Percentiles rank a stretch among this genome's conserved stretches.
Conservation (phyloP, 2,888 invertebrate genomes). For the Pristionchus exspectatus region DNA sequence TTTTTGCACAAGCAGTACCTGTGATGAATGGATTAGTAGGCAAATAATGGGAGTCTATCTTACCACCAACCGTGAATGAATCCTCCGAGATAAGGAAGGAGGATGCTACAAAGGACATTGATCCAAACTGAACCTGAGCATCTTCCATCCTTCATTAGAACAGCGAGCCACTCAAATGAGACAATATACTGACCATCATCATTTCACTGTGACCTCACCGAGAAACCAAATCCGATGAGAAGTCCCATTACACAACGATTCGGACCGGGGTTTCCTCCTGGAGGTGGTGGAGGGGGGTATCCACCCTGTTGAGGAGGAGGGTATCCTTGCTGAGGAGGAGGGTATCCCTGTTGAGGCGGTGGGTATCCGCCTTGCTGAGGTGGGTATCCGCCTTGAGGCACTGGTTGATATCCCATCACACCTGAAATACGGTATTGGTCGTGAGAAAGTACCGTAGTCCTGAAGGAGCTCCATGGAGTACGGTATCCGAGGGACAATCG, state of each 20-base stretch:
- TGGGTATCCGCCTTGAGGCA: background rate
- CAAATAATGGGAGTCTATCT: background rate
- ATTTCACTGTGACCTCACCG: background rate
- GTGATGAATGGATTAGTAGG: background rate
- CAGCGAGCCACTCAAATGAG: background rate
- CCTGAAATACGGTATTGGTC: background rate
- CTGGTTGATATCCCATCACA: conserved; percentile 12
- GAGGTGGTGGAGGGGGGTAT: background rate
- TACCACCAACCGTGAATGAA: background rate
- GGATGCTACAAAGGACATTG: background rate
- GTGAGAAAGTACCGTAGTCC: background rate
- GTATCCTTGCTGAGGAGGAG: background rate
- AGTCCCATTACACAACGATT: background rate
- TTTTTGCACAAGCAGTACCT: background rate
- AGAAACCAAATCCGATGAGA: background rate
- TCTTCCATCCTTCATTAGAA: background rate
- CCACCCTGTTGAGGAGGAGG: background rate
- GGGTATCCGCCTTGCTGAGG: background rate
- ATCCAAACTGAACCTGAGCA: background rate
- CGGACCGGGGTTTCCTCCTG: background rate
- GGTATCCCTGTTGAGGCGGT: background rate
- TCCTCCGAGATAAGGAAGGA: background rate
- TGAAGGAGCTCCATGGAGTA: background rate
- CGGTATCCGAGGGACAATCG: background rate
- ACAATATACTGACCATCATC: background rate